Evolutionary conservation across 1,140 invertebrate genomes (phyloP), one percentile per base, ranked within the genome.

Genomic region (Penaeus japonicus): DNA sequence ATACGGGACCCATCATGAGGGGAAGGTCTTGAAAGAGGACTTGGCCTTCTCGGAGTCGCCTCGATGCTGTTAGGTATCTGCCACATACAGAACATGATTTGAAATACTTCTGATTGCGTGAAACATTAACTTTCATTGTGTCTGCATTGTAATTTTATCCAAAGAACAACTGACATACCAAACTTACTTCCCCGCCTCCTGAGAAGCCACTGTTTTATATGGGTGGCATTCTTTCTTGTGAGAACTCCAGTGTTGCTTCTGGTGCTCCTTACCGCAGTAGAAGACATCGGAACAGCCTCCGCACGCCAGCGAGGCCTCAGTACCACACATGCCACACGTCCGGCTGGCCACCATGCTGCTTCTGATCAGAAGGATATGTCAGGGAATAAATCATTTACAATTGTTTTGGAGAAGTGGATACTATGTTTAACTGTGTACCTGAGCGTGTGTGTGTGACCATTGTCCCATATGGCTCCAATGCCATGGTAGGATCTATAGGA

Each of bases 31-130:
- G 4, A 96, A 92, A 91, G 5, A 97, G 92, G 4, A 97, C 93
- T 91, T 97, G 96, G 2, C 96, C 96, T 30, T 94, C 92, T 89
- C 95, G 94, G 4, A 98, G 95, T 85, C 95, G 94, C 89, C 95
- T 94, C 0, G 94, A 95, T 0, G 97, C 95, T 59, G 96, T 94
- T 89, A 97, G 93, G 91, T 96, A 95, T 79, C 96, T 93, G 2
- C 12, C 53, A 47, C 24, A 81, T 39, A 22, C 22, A 62, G 24
- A 39, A 22, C n/a, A 30, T 35, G 12, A 73, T 20, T 22, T 55
- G 4, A 0, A 32, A 39, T 24, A 18, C 24, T 24, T 1, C n/a
- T 22, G 12, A 39, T 54, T 22, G 17, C 22, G 7, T 53, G 10
- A 59, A 20, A 22, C 39, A 7, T 30, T 15, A 27, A 20, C 62